phyloP scores from a whole-genome alignment of 1,140 invertebrate genomes.

The Theocolax elegans region DNA sequence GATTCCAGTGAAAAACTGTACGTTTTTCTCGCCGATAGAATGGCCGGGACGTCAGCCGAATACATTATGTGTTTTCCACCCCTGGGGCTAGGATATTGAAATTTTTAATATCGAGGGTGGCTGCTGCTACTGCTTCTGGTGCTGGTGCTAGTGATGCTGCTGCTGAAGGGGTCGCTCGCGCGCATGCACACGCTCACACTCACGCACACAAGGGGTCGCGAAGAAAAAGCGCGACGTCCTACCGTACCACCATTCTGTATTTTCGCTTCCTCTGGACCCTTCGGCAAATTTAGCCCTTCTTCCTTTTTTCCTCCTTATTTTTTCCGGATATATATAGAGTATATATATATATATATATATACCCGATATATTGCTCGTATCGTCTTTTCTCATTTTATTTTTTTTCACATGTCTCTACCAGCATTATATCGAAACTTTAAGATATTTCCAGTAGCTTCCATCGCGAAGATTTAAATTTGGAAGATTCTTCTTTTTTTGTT shows the following conservation, averaged over 20 bases:
- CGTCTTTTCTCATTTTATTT: too few relatives aligned
- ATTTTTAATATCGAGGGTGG: conserved; percentile 68
- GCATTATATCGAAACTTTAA: too few relatives aligned
- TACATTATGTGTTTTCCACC: conserved; percentile 69
- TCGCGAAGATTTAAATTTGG: too few relatives aligned
- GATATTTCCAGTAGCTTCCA: too few relatives aligned
- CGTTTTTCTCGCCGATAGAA: conserved; percentile 69
- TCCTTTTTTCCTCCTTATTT: conserved; percentile 38
- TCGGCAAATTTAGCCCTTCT: conserved; percentile 4
- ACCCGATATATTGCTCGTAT: conserved; percentile 25
- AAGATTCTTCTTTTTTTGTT: too few relatives aligned
- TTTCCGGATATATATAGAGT: too few relatives aligned
- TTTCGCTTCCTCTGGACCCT: conserved; percentile 32
- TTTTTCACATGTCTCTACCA: too few relatives aligned
- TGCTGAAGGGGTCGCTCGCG: conserved; percentile 9
- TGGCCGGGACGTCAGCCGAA: conserved; percentile 69
- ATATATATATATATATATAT: conserved; percentile 27
- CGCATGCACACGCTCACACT: neutral
- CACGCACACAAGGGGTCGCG: neutral
- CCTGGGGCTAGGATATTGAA: conserved; percentile 69
- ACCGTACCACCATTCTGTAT: conserved; percentile 5
- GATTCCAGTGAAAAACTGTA: conserved; percentile 68
- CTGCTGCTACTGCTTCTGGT: neutral
- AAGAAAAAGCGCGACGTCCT: conserved; percentile 18
- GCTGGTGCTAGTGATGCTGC: neutral